Conservation (phyloP, 2,797 vertebrate genomes). For the Anabacerthia variegaticeps region DNA sequence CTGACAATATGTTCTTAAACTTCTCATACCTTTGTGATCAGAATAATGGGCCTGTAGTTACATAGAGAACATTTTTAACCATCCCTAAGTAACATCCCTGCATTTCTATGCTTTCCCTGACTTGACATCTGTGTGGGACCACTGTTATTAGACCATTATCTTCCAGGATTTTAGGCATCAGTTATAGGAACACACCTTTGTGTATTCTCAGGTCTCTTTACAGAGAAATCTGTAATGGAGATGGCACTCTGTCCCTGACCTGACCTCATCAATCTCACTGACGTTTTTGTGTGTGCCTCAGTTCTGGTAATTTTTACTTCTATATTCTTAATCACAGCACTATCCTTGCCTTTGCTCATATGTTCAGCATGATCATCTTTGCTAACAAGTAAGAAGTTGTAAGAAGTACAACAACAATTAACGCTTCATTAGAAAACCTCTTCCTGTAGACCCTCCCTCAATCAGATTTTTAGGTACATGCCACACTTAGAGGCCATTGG, state of each 20-base stretch:
- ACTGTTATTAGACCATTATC: not conserved
- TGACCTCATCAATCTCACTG: not conserved
- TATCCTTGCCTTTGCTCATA: not conserved
- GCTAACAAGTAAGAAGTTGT: not conserved
- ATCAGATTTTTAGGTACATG: not conserved
- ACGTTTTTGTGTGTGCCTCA: not conserved
- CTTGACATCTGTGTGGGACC: not conserved
- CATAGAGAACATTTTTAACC: not conserved
- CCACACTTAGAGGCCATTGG: not conserved
- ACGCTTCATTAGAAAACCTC: slow-evolving; percentile 46
- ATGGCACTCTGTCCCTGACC: not conserved
- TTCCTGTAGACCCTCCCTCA: not conserved
- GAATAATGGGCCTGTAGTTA: not conserved
- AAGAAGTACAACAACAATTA: not conserved
- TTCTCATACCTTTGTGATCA: not conserved
- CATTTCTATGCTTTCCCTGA: not conserved
- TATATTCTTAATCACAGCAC: not conserved
- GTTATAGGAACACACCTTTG: not conserved
- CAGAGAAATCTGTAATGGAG: not conserved
- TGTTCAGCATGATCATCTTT: not conserved
- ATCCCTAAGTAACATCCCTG: not conserved
- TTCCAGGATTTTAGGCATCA: too few species aligned
- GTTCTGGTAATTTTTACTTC: not conserved
- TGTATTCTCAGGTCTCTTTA: not conserved
- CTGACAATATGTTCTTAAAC: not conserved